These are phyloP conservation scores for Phallusia fumigata DNA, from an alignment of 23 tunicate species.

Conservation along the genomic window DNA sequence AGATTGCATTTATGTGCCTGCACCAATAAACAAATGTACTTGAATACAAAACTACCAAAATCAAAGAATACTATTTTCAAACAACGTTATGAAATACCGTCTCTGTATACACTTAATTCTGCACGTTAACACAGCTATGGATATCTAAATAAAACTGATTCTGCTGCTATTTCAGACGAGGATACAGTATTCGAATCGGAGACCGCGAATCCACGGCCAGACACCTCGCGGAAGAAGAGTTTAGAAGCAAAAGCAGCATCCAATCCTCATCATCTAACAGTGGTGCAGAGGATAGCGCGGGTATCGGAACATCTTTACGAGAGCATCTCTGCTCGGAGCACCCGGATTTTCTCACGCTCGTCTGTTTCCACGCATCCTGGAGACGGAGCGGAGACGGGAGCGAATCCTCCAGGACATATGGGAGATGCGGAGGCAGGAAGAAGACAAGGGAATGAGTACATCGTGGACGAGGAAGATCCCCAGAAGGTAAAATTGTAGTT, in stretches of 20 bases:
- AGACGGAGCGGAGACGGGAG: not conserved
- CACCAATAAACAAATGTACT: too few relatives aligned
- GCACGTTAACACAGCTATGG: too few relatives aligned
- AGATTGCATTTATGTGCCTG: too few relatives aligned
- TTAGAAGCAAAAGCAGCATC: not conserved
- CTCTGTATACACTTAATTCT: too few relatives aligned
- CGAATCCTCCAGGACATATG: not conserved
- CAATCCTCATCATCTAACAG: conserved; percentile 13
- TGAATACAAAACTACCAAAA: too few relatives aligned
- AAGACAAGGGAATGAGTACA: conserved; percentile 24
- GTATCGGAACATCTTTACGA: conserved; percentile 68
- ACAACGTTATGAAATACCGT: too few relatives aligned
- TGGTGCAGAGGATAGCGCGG: conserved; percentile 36
- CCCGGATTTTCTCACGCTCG: conserved; percentile 46
- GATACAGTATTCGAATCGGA: not conserved
- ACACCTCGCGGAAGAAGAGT: not conserved
- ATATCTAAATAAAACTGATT: too few relatives aligned
- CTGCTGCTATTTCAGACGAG: not conserved
- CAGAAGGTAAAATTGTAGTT: not conserved
- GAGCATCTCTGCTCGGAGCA: conserved; percentile 18
- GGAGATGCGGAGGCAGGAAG: not conserved
- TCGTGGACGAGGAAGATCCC: conserved; percentile 11
- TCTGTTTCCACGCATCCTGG: conserved; percentile 1
- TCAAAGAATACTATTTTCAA: too few relatives aligned
- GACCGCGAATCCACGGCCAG: not conserved